These are phyloP conservation scores for Hydropotes inermis DNA, from an alignment of 2,113 vertebrate genomes.

Conservation along the genomic window DNA sequence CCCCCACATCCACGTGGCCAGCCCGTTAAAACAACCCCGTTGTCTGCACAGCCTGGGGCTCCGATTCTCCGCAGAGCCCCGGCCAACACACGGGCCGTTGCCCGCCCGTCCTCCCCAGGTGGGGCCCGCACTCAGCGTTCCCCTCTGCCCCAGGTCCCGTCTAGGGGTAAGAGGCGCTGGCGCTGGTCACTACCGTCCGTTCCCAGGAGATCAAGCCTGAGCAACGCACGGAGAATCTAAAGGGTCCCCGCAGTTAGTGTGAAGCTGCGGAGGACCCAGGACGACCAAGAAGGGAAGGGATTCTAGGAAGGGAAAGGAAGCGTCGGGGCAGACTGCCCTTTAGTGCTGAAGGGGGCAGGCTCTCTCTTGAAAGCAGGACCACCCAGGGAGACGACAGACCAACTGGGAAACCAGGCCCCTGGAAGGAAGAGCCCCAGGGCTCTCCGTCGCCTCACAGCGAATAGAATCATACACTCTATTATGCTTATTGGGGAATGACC, in stretches of 20 bases:
- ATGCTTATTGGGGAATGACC: too few species aligned
- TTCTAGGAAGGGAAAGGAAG: neutral
- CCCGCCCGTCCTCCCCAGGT: neutral
- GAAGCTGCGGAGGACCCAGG: neutral
- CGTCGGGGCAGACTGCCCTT: neutral
- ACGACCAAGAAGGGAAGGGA: neutral
- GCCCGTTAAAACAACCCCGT: neutral
- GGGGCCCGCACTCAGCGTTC: neutral
- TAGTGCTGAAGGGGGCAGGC: too few species aligned
- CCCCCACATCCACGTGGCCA: neutral
- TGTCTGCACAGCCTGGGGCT: neutral
- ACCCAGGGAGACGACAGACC: too few species aligned
- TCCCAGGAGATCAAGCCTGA: neutral
- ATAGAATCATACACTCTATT: too few species aligned
- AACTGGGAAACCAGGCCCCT: too few species aligned
- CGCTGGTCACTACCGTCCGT: neutral
- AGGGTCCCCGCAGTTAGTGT: neutral
- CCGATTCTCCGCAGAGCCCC: neutral
- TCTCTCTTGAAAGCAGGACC: too few species aligned
- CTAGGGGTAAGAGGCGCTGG: neutral
- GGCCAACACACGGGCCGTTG: neutral
- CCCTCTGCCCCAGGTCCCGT: too few species aligned
- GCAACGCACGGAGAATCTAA: fast-evolving
- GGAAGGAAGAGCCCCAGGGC: too few species aligned
- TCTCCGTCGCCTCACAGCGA: too few species aligned